phyloP scores from a whole-genome alignment of 2,888 invertebrate genomes.

The Terebella lapidaria region DNA sequence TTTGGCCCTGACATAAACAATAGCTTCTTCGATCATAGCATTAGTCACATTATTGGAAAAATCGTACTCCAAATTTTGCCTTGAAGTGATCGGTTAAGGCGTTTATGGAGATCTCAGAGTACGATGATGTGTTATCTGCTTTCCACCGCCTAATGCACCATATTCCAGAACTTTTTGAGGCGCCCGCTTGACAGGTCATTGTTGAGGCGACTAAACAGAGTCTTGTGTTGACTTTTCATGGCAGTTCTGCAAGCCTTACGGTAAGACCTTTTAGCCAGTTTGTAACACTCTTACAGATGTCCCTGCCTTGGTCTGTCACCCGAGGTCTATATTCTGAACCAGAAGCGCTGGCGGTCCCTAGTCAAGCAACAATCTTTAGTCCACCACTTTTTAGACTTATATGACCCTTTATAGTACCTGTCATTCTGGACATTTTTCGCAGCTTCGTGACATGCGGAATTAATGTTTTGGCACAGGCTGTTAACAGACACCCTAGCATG shows the following conservation, averaged over 20 bases:
- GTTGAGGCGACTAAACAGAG: neutral
- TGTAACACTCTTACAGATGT: neutral
- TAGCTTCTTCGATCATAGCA: neutral
- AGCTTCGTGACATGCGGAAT: neutral
- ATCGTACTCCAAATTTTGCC: too few species aligned
- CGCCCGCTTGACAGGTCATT: neutral
- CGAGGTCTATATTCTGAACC: neutral
- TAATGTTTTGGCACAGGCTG: neutral
- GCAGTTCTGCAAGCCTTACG: neutral
- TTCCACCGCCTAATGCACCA: too few species aligned
- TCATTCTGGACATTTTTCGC: neutral
- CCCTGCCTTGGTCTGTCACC: neutral
- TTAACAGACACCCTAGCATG: neutral
- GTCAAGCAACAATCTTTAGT: neutral
- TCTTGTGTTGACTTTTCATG: neutral
- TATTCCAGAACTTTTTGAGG: neutral
- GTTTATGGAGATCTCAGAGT: neutral
- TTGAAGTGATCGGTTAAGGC: too few species aligned
- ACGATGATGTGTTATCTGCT: neutral
- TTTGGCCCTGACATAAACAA: neutral
- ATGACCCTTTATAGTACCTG: neutral
- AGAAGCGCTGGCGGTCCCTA: neutral
- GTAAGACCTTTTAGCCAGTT: neutral
- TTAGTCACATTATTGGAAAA: too few species aligned
- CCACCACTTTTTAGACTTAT: neutral